phyloP scores from a whole-genome alignment of 2,888 invertebrate species.

The Trissoscelio sp. region DNA sequence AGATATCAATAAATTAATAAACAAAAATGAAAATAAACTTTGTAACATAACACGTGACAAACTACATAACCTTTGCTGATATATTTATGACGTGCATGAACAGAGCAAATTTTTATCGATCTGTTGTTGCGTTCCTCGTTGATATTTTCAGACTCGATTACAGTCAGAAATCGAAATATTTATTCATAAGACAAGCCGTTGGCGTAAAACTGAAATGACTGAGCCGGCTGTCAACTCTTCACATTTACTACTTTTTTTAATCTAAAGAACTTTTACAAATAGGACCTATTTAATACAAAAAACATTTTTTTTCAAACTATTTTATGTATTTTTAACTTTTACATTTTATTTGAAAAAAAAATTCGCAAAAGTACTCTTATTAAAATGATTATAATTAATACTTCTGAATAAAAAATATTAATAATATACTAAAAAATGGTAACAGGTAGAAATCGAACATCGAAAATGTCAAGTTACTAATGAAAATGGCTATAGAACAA shows the following conservation, averaged over 20 bases:
- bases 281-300: no score
- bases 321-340: no score
- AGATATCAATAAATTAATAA: conserved; percentile 44
- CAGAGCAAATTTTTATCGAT: conserved; percentile 80
- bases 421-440: no score
- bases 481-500: conserved; percentile 9
- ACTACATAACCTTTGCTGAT: conserved; percentile 76
- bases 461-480: no score
- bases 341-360: no score
- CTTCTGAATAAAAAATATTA: no score
- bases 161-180: conserved; percentile 78
- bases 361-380: no score
- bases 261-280: not conserved
- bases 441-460: no score
- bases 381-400: no score
- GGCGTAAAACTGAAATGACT: conserved; percentile 77
- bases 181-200: conserved; percentile 77
- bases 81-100: conserved; percentile 78
- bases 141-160: conserved; percentile 72
- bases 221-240: conserved; percentile 76
- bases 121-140: conserved; percentile 75
- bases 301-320: no score
- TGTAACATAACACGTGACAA: conserved; percentile 64
- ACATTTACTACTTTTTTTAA: conserved; percentile 47
- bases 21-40: conserved; percentile 31